Conservation (phyloP, 2,113 vertebrate species). For the Sprattus sprattus region DNA sequence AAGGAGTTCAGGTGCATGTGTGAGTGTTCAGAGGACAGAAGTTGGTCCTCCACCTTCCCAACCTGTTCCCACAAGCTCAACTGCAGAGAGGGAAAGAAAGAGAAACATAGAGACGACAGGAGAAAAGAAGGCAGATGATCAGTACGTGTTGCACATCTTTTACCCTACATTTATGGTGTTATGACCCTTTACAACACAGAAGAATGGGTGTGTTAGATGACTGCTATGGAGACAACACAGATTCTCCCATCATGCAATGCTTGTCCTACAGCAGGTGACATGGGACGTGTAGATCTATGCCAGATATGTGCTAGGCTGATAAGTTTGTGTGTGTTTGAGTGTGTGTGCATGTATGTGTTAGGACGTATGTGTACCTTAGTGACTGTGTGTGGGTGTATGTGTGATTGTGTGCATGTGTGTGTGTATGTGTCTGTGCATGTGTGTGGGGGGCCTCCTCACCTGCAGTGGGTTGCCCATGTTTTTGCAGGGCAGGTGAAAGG, state of each 20-base stretch:
- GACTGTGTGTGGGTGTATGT: neutral
- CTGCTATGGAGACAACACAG: no score
- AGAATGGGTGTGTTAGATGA: no score
- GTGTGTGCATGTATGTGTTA: neutral
- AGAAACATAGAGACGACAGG: neutral
- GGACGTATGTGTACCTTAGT: no score
- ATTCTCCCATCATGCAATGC: no score
- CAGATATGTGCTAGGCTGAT: neutral
- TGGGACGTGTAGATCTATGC: neutral
- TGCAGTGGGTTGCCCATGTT: slow-evolving; percentile 82
- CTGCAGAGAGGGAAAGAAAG: slow-evolving; percentile 63
- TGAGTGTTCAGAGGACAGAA: slow-evolving; percentile 78
- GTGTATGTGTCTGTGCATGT: neutral
- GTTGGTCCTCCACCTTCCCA: slow-evolving; percentile 87
- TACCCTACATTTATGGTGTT: slow-evolving; percentile 25
- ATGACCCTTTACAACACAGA: slow-evolving; percentile 15
- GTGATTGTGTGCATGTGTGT: neutral
- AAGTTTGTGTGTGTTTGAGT: neutral
- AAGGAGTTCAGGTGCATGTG: slow-evolving; percentile 89
- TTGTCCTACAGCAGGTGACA: no score
- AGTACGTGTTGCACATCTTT: neutral
- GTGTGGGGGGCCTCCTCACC: slow-evolving; percentile 56
- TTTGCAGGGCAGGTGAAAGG: slow-evolving; percentile 79
- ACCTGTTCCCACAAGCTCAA: slow-evolving; percentile 84
- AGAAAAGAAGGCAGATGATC: neutral